Evolutionary conservation across 2,888 invertebrate species (phyloP).

Genomic region (Heteromurus nitidus): DNA sequence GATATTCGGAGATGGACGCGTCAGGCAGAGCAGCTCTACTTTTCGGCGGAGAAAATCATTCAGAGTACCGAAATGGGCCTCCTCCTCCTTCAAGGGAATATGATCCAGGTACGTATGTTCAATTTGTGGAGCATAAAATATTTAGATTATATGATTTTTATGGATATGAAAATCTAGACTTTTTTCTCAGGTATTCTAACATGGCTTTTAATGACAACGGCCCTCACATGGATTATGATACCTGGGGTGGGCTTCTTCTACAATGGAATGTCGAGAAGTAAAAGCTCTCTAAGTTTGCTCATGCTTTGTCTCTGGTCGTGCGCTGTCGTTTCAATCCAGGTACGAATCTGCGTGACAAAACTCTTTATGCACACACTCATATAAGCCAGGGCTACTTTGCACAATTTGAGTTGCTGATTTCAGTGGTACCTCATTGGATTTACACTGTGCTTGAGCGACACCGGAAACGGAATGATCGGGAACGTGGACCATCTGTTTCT

Average conservation of each 20-base stretch:
- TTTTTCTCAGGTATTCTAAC: constrained; percentile 32
- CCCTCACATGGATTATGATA: constrained; percentile 67
- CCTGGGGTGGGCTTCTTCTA: constrained; percentile 70
- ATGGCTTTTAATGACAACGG: constrained; percentile 57
- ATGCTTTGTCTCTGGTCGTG: constrained; percentile 71
- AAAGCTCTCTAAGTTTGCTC: constrained; percentile 70
- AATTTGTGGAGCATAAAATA: too few species aligned
- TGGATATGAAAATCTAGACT: not conserved
- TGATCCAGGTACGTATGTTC: constrained; percentile 55
- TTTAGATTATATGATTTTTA: too few species aligned
- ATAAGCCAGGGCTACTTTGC: too few species aligned
- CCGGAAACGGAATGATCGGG: constrained; percentile 66
- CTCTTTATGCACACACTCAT: too few species aligned
- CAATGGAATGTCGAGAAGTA: constrained; percentile 69
- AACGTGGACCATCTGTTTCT: constrained; percentile 66
- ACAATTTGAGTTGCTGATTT: not conserved
- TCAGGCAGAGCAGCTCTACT: constrained; percentile 48
- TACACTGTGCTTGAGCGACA: constrained; percentile 64
- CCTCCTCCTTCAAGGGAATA: constrained; percentile 14
- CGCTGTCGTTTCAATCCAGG: constrained; percentile 72
- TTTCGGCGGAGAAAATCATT: constrained; percentile 45
- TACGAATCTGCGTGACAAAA: too few species aligned
- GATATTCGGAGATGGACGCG: constrained; percentile 32
- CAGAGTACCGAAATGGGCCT: constrained; percentile 10
- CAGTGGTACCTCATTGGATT: constrained; percentile 70